Evolutionary conservation across 1,140 invertebrate species (phyloP), one percentile per base, ranked within the genome.

Genomic region (Caenorhabditis briggsae): DNA sequence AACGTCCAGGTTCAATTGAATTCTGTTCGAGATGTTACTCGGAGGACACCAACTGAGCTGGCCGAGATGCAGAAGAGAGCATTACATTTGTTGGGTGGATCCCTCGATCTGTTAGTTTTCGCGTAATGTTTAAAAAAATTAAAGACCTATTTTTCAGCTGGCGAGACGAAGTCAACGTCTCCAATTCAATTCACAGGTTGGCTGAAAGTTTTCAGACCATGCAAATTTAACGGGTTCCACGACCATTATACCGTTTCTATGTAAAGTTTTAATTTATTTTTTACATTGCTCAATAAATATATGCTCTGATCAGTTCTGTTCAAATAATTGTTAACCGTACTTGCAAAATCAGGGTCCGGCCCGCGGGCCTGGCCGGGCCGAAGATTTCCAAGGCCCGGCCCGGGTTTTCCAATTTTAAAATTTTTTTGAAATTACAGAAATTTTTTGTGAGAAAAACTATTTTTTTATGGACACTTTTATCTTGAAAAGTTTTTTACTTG

Each of bases 81-180:
- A 6, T 78, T 78, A n/a, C 7, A 78, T 20, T 46, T 78, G 20
- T n/a, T 78, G 7, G 33, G 70, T 12, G 70, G 11, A 78, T 50
- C 18, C 53, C n/a, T 78, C 14, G 70, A 78, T 78, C 70, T 78
- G 70, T 78, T 2, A 23, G 70, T 78, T 78, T 78, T 23, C 7
- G n/a, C 9, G 61, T 33, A 41, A 14, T 6, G 5, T 46, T n/a
- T 46, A 3, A 5, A 25, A n/a, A 64, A 70, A 70, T 46, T 9
- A 46, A 1, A 33, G 33, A 64, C 46, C 11, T 46, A 11, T 11
- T 25, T 50, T 78, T 53, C 46, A 78, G 70, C 70, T 78, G 70
- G 70, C 70, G 8, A 3, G 70, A 78, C 9, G 70, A 78, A 23
- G 70, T 78, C 2, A 78, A 78, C 46, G 70, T 78, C 46, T 50